Conservation (phyloP, 2,113 vertebrate genomes). For the Dicerorhinus sumatrensis region DNA sequence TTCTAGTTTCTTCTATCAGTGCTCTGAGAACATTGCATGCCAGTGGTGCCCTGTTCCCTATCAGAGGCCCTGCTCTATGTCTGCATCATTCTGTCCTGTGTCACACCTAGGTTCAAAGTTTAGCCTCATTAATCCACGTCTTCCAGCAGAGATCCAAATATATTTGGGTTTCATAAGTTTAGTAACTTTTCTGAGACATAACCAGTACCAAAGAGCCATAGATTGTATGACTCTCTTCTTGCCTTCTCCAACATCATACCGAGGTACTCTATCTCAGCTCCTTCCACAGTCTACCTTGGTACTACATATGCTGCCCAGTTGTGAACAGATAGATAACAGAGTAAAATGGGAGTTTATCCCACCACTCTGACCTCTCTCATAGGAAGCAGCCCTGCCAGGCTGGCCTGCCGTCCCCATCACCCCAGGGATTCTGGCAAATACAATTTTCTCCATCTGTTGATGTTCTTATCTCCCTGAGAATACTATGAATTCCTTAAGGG, state of each 20-base stretch:
- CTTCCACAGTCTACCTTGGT: not conserved
- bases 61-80: not conserved
- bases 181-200: not conserved
- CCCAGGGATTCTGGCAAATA: not conserved
- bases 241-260: not conserved
- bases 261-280: not conserved
- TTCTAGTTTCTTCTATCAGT: not conserved
- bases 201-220: not conserved
- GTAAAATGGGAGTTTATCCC: not conserved
- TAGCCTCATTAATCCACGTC: not conserved
- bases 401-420: not conserved
- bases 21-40: not conserved
- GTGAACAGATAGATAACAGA: not conserved
- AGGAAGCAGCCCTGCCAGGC: not conserved
- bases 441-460: not conserved
- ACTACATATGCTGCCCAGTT: fast-evolving
- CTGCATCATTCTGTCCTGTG: not conserved
- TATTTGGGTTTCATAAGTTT: not conserved
- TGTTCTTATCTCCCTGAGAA: not conserved
- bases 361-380: not conserved
- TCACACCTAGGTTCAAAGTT: not conserved
- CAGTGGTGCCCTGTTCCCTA: fast-evolving
- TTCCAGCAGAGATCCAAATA: not conserved
- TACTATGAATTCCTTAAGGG: not conserved
- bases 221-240: not conserved